Evolutionary conservation across 2,113 vertebrate genomes (phyloP).

Genomic region (Caranx ignobilis): DNA sequence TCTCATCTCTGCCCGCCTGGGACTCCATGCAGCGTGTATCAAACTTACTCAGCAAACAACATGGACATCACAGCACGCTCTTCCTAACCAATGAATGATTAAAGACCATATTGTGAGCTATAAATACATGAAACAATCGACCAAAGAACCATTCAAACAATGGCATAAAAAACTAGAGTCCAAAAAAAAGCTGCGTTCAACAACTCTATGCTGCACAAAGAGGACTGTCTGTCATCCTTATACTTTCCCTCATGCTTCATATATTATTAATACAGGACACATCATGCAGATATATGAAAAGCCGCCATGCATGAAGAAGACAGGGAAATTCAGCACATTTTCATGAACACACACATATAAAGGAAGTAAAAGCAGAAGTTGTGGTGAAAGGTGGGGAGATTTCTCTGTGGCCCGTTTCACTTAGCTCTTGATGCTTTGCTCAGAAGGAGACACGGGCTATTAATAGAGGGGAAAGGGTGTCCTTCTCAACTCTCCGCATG

Average conservation of each 20-base stretch:
- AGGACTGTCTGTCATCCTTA: background rate
- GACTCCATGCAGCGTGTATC: too few species aligned
- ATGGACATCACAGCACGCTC: too few species aligned
- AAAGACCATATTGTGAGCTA: too few species aligned
- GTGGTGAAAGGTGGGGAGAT: conserved; percentile 17
- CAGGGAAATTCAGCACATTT: conserved; percentile 29
- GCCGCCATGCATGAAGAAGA: conserved; percentile 18
- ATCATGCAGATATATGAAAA: conserved; percentile 35
- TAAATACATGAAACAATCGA: too few species aligned
- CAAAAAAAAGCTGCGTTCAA: background rate
- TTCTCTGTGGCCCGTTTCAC: conserved; percentile 53
- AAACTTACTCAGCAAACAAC: too few species aligned
- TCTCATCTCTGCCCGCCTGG: too few species aligned
- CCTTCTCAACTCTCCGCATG: background rate
- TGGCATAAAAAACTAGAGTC: background rate
- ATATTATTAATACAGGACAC: background rate
- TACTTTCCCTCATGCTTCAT: background rate
- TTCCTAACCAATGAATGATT: too few species aligned
- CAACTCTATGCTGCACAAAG: background rate
- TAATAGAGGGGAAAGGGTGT: background rate
- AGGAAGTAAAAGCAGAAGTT: conserved; percentile 73
- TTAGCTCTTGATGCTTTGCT: conserved; percentile 33
- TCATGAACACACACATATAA: conserved; percentile 26
- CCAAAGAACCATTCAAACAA: background rate
- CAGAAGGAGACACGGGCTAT: conserved; percentile 7